Percentiles rank a stretch among this genome's conserved stretches.
Conservation (phyloP, 35 echinoderm and acorn worm genomes). For the Chiridota heheva region DNA sequence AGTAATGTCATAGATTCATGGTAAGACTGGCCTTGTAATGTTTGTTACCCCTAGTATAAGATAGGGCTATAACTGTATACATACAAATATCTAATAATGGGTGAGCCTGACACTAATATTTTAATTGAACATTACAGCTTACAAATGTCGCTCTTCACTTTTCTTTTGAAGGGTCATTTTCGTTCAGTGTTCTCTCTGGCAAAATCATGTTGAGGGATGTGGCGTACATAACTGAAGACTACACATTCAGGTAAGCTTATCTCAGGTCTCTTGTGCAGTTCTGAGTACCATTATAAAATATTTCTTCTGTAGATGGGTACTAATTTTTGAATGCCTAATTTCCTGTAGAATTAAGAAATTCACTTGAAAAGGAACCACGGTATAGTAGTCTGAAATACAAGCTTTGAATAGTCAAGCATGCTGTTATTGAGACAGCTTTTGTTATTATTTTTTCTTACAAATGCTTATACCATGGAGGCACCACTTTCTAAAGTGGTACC, state of each 20-base stretch:
- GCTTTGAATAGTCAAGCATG: too few relatives aligned
- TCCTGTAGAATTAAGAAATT: background rate
- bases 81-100: too few relatives aligned
- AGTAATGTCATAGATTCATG: too few relatives aligned
- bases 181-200: conserved; percentile 82
- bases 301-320: background rate
- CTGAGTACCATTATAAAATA: background rate
- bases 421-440: too few relatives aligned
- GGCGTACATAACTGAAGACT: conserved; percentile 86
- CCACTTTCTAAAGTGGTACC: too few relatives aligned
- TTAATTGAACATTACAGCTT: background rate
- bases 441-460: too few relatives aligned
- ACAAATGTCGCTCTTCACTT: background rate
- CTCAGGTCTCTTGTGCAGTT: background rate
- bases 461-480: too few relatives aligned
- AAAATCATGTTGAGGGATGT: conserved; percentile 97
- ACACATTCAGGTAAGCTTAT: conserved; percentile 69
- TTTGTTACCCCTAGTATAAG: too few relatives aligned
- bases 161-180: conserved; percentile 71
- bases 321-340: background rate
- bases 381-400: too few relatives aligned
- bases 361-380: too few relatives aligned
- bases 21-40: too few relatives aligned
- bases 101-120: background rate
- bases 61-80: background rate